A percentile compares a stretch with the other conserved stretches of the same genome.
Conservation (phyloP, 2,888 invertebrate genomes). For the Trypoxylon attenuatum region DNA sequence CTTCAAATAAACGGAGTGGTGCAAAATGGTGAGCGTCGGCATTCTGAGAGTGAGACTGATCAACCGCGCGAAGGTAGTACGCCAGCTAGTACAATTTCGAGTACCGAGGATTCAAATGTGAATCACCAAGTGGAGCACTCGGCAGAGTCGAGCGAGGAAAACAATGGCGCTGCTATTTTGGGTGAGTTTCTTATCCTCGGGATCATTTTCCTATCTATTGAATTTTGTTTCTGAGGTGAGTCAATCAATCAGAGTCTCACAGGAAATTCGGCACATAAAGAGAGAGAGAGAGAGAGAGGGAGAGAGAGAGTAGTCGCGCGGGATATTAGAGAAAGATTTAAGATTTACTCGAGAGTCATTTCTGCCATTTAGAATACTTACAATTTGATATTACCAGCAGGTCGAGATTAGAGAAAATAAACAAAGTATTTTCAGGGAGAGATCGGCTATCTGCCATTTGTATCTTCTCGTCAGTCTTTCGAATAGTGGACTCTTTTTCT, state of each 20-base stretch:
- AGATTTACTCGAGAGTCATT: no score
- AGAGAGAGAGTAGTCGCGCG: no score
- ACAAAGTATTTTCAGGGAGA: no score
- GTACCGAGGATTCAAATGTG: constrained; percentile 67
- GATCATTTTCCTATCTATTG: constrained; percentile 53
- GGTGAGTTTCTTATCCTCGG: constrained; percentile 65
- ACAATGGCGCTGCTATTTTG: constrained; percentile 64
- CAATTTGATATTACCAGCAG: no score
- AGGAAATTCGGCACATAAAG: no score
- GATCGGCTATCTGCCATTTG: no score
- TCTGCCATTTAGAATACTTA: no score
- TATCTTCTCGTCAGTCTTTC: no score
- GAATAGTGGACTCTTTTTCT: no score
- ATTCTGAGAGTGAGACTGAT: constrained; percentile 69
- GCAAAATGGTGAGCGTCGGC: constrained; percentile 65
- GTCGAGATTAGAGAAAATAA: no score
- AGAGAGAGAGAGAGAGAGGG: no score
- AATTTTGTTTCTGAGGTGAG: constrained; percentile 38
- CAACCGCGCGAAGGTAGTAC: constrained; percentile 70
- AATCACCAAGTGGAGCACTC: constrained; percentile 63
- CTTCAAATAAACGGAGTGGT: constrained; percentile 61
- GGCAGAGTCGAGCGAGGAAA: constrained; percentile 63
- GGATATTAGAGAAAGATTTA: no score
- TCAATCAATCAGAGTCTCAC: neutral
- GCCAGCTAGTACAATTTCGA: constrained; percentile 71